phyloP scores from a whole-genome alignment of 2,113 vertebrate species.

The Zootoca vivipara region DNA sequence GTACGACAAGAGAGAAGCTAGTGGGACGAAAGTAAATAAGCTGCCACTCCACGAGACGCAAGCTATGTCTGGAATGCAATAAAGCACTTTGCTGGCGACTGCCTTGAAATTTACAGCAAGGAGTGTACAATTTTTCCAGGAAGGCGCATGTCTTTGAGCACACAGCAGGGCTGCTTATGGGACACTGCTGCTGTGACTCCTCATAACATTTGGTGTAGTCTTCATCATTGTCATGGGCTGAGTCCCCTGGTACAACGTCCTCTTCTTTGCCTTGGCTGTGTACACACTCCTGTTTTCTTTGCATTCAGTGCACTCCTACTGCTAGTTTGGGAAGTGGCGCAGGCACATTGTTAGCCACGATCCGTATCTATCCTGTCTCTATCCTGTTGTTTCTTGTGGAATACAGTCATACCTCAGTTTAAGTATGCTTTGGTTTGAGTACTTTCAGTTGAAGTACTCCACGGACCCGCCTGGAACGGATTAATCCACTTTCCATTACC shows the following conservation, averaged over 20 bases:
- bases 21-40: conserved; percentile 39
- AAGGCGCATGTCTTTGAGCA: not conserved
- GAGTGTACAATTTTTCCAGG: not conserved
- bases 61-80: conserved; percentile 64
- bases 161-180: not conserved
- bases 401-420: no score
- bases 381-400: no score
- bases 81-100: conserved; percentile 9
- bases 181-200: not conserved
- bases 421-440: no score
- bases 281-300: no score
- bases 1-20: not conserved
- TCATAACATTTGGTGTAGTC: not conserved
- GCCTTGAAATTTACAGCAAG: not conserved
- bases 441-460: no score
- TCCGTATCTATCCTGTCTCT: no score
- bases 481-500: no score
- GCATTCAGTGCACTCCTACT: no score
- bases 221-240: not conserved
- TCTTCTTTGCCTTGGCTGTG: not conserved
- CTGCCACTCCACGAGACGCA: conserved; percentile 39
- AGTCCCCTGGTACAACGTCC: no score
- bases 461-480: no score
- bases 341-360: no score
- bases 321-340: no score